Percentiles rank a stretch among this genome's conserved stretches.
Conservation (phyloP, 2,113 vertebrate species). For the Variabilichromis moorii region DNA sequence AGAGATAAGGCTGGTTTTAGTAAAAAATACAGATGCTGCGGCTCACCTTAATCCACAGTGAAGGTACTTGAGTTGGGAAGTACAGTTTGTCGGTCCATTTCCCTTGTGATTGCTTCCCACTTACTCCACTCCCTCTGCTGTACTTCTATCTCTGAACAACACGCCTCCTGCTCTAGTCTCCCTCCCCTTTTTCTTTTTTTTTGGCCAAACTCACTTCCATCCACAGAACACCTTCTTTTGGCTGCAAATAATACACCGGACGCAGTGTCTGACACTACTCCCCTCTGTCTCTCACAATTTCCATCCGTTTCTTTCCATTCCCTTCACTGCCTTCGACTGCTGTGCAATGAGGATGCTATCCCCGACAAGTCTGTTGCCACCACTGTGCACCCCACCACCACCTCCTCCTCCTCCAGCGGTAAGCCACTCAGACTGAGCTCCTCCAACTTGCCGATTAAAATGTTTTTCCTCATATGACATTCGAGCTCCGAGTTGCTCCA, state of each 20-base stretch:
- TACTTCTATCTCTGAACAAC: slow-evolving; percentile 16
- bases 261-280: slow-evolving; percentile 1
- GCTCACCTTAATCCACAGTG: slow-evolving; percentile 30
- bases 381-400: not conserved
- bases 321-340: slow-evolving; percentile 20
- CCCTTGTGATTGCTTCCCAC: slow-evolving; percentile 35
- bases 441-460: slow-evolving; percentile 68
- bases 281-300: not conserved
- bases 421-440: slow-evolving; percentile 55
- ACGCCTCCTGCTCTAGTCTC: slow-evolving; percentile 23
- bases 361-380: slow-evolving; percentile 35
- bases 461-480: slow-evolving; percentile 56
- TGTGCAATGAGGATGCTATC: slow-evolving; percentile 51
- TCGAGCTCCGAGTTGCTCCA: slow-evolving; percentile 48
- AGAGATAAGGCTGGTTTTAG: not conserved
- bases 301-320: slow-evolving; percentile 1
- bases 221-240: slow-evolving; percentile 16
- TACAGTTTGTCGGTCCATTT: slow-evolving; percentile 40
- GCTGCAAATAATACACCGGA: slow-evolving; percentile 2
- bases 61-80: slow-evolving; percentile 16
- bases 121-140: slow-evolving; percentile 29
- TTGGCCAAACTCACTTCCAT: slow-evolving; percentile 23
- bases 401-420: not conserved
- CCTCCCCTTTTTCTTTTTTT: not conserved
- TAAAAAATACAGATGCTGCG: not conserved